Evolutionary conservation across 1,140 invertebrate genomes (phyloP).

Genomic region (Drosophila mauritiana): DNA sequence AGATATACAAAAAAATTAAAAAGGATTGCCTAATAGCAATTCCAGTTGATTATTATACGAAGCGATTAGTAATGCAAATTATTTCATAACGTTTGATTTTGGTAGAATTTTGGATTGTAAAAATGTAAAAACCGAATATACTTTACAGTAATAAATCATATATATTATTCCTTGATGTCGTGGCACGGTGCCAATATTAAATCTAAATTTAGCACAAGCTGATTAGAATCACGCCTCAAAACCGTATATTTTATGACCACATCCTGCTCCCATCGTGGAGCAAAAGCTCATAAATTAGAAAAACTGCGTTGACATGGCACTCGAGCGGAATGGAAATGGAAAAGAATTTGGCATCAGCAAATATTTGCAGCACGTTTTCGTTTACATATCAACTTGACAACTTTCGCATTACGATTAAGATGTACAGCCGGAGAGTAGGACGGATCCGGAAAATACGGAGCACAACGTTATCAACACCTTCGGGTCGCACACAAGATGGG

Average conservation of each 20-base stretch:
- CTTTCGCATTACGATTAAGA: slow-evolving; percentile 83
- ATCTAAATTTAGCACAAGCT: background rate
- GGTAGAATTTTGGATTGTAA: no score
- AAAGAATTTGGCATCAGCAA: slow-evolving; percentile 75
- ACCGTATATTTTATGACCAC: slow-evolving; percentile 25
- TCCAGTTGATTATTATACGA: no score
- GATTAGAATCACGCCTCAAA: slow-evolving; percentile 15
- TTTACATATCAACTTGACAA: slow-evolving; percentile 82
- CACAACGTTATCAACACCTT: slow-evolving; percentile 82
- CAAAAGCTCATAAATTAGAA: slow-evolving; percentile 56
- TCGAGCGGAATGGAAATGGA: slow-evolving; percentile 33
- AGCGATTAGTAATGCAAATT: no score
- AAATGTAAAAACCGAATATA: no score
- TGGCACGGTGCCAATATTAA: background rate
- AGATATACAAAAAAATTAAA: background rate
- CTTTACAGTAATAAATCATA: background rate
- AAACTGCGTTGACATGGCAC: slow-evolving; percentile 34
- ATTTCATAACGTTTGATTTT: no score
- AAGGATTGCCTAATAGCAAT: no score
- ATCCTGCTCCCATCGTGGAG: slow-evolving; percentile 8
- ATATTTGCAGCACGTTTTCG: slow-evolving; percentile 80
- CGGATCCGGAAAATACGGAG: slow-evolving; percentile 8
- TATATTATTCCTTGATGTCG: background rate
- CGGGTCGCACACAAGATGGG: slow-evolving; percentile 24
- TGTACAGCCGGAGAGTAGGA: slow-evolving; percentile 57